Percentiles rank a stretch among this genome's conserved stretches.
Evolutionary conservation across 2,888 invertebrate species (phyloP).

Genomic region (Cryptophagus acutangulus): DNA sequence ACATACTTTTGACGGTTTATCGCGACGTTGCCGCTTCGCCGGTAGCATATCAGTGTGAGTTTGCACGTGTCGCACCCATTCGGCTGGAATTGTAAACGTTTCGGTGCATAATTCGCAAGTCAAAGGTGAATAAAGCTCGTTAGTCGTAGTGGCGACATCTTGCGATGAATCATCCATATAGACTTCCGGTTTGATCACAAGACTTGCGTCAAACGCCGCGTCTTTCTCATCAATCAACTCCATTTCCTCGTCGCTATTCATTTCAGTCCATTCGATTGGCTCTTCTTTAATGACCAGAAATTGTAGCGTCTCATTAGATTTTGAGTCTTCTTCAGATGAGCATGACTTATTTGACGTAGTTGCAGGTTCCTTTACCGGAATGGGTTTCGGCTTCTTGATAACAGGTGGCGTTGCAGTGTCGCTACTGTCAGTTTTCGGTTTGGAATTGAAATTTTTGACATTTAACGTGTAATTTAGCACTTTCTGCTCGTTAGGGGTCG

Average conservation of each 20-base stretch:
- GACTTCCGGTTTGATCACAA: conserved; percentile 63
- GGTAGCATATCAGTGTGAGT: conserved; percentile 63
- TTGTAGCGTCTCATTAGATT: conserved; percentile 28
- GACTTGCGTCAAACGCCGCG: conserved; percentile 63
- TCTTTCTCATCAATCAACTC: conserved; percentile 57
- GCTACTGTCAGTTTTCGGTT: conserved; percentile 11
- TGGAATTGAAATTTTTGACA: conserved; percentile 22
- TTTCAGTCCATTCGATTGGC: conserved; percentile 66
- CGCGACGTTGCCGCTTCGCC: conserved; percentile 56
- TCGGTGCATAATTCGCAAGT: conserved; percentile 80
- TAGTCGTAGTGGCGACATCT: conserved; percentile 38
- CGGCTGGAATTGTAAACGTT: conserved; percentile 75
- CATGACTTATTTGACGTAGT: not conserved
- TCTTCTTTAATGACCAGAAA: conserved; percentile 54
- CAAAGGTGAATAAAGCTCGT: conserved; percentile 66
- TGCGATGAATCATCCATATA: conserved; percentile 28
- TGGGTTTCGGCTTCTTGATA: conserved; percentile 2
- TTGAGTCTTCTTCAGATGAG: no score
- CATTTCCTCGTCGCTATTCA: conserved; percentile 57
- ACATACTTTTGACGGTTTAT: conserved; percentile 35
- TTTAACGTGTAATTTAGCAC: conserved; percentile 29
- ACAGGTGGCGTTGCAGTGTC: conserved; percentile 8
- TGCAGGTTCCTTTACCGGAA: not conserved
- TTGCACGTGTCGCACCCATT: conserved; percentile 80
- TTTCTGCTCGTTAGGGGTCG: conserved; percentile 16